Percentiles rank a stretch among this genome's conserved stretches.
Evolutionary conservation across 2,113 vertebrate species (phyloP).

Genomic region (Poeciliopsis retropinna): DNA sequence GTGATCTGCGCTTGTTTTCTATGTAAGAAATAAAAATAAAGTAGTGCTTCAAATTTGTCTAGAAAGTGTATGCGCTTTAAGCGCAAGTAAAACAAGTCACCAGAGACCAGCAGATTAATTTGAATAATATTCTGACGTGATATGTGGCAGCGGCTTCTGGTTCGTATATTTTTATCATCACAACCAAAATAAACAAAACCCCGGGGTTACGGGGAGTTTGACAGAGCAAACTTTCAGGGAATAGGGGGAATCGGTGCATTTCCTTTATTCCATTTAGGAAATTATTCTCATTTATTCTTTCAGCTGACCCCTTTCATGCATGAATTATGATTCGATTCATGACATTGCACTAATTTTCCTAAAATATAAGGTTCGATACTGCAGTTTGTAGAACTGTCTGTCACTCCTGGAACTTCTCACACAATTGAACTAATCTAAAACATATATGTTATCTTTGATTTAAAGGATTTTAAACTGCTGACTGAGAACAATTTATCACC

Average conservation of each 20-base stretch:
- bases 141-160: slow-evolving; percentile 24
- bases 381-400: not conserved
- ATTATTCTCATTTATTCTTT: slow-evolving; percentile 7
- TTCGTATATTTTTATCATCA: slow-evolving; percentile 58
- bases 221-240: slow-evolving; percentile 46
- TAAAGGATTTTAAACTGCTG: not conserved
- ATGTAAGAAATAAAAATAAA: slow-evolving; percentile 31
- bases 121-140: slow-evolving; percentile 53
- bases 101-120: slow-evolving; percentile 50
- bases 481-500: not conserved
- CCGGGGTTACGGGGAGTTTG: slow-evolving; percentile 47
- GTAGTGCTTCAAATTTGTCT: slow-evolving; percentile 45
- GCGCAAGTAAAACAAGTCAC: slow-evolving; percentile 53
- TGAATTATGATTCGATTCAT: not conserved
- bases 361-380: not conserved
- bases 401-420: not conserved
- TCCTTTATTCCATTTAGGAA: slow-evolving; percentile 28
- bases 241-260: slow-evolving; percentile 20
- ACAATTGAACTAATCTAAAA: not conserved
- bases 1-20: slow-evolving; percentile 51
- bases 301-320: not conserved
- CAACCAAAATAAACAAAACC: slow-evolving; percentile 57
- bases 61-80: slow-evolving; percentile 48
- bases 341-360: not conserved
- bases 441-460: not conserved